A percentile compares a stretch with the other conserved stretches of the same genome.
phyloP scores from a whole-genome alignment of 2,797 vertebrate species.

The Poeciliopsis infans region DNA sequence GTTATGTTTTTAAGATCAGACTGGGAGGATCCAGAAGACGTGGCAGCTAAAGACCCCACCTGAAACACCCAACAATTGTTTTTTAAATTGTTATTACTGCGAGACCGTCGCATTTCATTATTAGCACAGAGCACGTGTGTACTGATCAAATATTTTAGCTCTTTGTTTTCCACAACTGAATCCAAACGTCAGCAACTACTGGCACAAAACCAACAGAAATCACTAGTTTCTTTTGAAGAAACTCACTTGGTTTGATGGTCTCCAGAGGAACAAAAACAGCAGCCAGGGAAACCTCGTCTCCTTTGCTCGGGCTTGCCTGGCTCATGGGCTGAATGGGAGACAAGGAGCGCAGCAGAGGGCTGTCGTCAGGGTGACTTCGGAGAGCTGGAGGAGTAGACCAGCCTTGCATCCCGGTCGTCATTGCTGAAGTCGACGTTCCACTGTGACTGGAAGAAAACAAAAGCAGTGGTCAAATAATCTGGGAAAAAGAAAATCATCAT shows the following conservation, averaged over 20 bases:
- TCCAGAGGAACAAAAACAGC: conserved; percentile 90
- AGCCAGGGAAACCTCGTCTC: conserved; percentile 84
- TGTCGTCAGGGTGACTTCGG: conserved; percentile 66
- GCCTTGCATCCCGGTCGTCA: conserved; percentile 51
- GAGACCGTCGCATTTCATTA: background rate
- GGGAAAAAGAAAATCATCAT: background rate
- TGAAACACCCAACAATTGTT: too few species aligned
- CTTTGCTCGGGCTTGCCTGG: conserved; percentile 81
- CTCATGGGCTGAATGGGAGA: conserved; percentile 72
- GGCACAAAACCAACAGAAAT: conserved; percentile 3
- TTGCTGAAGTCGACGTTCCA: conserved; percentile 52
- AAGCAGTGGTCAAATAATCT: background rate
- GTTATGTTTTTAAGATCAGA: background rate
- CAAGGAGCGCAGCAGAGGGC: conserved; percentile 82
- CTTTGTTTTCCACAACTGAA: background rate
- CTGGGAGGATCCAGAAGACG: too few species aligned
- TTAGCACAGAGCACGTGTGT: background rate
- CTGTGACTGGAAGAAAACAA: conserved; percentile 43
- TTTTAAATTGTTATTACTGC: background rate
- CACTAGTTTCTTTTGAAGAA: background rate
- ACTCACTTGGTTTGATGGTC: conserved; percentile 93
- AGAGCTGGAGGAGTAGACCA: conserved; percentile 38
- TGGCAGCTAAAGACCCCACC: too few species aligned
- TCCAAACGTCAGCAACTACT: background rate
- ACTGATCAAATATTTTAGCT: background rate